Evolutionary conservation across 1,140 invertebrate species (phyloP), one percentile per base, ranked within the genome.

Genomic region (Trichoplusia ni): DNA sequence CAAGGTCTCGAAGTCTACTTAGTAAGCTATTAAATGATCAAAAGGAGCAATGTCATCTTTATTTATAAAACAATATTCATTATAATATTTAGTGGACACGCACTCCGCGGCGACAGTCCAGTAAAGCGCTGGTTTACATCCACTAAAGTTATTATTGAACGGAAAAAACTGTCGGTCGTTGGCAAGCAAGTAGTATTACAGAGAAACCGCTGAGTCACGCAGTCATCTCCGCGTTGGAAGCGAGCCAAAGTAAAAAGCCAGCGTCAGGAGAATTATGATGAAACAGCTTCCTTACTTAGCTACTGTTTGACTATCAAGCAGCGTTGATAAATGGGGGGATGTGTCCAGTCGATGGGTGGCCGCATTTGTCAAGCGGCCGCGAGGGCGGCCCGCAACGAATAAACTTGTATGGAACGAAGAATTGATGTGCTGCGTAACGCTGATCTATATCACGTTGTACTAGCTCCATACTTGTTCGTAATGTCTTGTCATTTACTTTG

Each of bases 251-350:
- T 51, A 51, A 23, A 33, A 33, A 51, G 47, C 47, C 9, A 51
- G n/a, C 27, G 47, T 35, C 7, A 16, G 47, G 29, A 29, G 29
- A 35, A 51, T 33, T 51, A 51, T 51, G 47, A 51, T 51, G 47
- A 51, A 51, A 18, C 47, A 51, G 47, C 47, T 51, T 21, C n/a
- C 23, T 51, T 51, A 49, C 46, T 51, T 33, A 51, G 47, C 47
- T 35, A 35, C 31, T 35, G 31, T 19, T 35, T 33, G 27, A 51
- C 31, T 51, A 51, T 33, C 47, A 51, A 35, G 31, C 47, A 23
- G 29, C n/a, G 3, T 35, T 51, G 47, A 51, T 51, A 51, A 35
- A 51, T 51, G 47, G 47, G n/a, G 13, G 11, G 16, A n/a, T n/a
- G 13, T 29, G 44, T 27, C 47, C 47, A 35, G 18, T 8, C 13